Percentiles rank a stretch among this genome's conserved stretches.
phyloP scores from a whole-genome alignment of 1,140 invertebrate species.

The Drosophila micromelanica region DNA sequence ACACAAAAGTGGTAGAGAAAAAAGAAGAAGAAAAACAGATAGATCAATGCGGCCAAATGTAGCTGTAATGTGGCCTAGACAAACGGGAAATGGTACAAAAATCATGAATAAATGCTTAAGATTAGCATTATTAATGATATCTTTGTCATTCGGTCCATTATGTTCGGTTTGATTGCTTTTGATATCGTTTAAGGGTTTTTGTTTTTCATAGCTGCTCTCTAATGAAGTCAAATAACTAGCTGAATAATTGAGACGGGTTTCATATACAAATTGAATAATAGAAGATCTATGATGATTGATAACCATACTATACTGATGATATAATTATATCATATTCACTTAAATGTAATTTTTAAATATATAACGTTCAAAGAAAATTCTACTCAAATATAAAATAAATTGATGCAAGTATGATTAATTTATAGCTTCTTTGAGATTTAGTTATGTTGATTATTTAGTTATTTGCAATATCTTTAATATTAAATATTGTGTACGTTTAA shows the following conservation, averaged over 20 bases:
- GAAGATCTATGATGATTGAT: not conserved
- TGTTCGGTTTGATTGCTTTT: slow-evolving; percentile 8
- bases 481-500: too few relatives aligned
- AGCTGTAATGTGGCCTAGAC: slow-evolving; percentile 30
- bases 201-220: slow-evolving; percentile 1
- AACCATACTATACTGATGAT: not conserved
- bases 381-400: too few relatives aligned
- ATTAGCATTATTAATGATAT: slow-evolving; percentile 51
- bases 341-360: too few relatives aligned
- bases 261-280: not conserved
- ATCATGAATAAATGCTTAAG: slow-evolving; percentile 30
- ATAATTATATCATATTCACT: too few relatives aligned
- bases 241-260: slow-evolving; percentile 4
- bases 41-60: slow-evolving; percentile 42
- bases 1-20: slow-evolving; percentile 20
- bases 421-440: too few relatives aligned
- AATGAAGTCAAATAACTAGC: slow-evolving; percentile 17
- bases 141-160: slow-evolving; percentile 31
- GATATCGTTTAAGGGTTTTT: slow-evolving; percentile 20
- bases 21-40: slow-evolving; percentile 29
- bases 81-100: slow-evolving; percentile 44
- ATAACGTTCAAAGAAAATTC: too few relatives aligned
- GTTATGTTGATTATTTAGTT: too few relatives aligned
- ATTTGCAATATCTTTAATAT: too few relatives aligned
- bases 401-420: too few relatives aligned